These are phyloP conservation scores for Pantelozetes paolii DNA, from an alignment of 2,888 invertebrate genomes.

Conservation along the genomic window DNA sequence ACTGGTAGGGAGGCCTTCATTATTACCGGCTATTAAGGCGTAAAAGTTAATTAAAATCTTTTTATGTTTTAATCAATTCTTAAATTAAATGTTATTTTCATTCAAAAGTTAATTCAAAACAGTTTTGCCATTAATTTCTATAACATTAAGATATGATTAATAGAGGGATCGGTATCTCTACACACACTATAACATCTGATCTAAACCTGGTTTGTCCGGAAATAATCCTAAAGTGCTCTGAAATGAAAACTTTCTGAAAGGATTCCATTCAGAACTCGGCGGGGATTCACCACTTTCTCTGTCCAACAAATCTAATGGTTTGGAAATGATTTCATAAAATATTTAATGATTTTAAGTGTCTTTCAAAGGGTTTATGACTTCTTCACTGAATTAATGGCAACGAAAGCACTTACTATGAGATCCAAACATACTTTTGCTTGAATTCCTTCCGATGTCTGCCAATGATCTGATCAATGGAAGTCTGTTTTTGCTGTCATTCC, in stretches of 20 bases:
- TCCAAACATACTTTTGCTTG: slow-evolving; percentile 79
- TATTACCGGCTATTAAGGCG: slow-evolving; percentile 11
- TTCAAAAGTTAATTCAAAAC: not conserved
- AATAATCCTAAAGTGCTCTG: slow-evolving; percentile 25
- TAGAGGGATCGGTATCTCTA: not conserved
- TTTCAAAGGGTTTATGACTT: not conserved
- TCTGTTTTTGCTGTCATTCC: slow-evolving; percentile 64
- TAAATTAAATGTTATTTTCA: not conserved
- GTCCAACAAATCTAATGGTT: slow-evolving; percentile 45
- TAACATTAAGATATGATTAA: not conserved
- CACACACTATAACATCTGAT: not conserved
- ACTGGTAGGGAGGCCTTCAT: slow-evolving; percentile 45
- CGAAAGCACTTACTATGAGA: slow-evolving; percentile 47
- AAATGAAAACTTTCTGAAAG: slow-evolving; percentile 27
- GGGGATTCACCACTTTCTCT: slow-evolving; percentile 42
- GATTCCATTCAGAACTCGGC: slow-evolving; percentile 38
- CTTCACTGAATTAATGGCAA: not conserved
- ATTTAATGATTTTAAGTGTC: not conserved
- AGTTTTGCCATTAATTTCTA: not conserved
- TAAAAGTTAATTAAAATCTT: not conserved
- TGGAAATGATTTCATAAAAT: not conserved
- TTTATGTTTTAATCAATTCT: no score
- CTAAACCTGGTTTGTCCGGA: slow-evolving; percentile 29
- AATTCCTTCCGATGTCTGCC: slow-evolving; percentile 91
- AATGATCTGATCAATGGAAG: slow-evolving; percentile 85